Percentiles rank a stretch among this genome's conserved stretches.
These are phyloP conservation scores for Todus mexicanus DNA, from an alignment of 2,797 vertebrate species.

Conservation along the genomic window DNA sequence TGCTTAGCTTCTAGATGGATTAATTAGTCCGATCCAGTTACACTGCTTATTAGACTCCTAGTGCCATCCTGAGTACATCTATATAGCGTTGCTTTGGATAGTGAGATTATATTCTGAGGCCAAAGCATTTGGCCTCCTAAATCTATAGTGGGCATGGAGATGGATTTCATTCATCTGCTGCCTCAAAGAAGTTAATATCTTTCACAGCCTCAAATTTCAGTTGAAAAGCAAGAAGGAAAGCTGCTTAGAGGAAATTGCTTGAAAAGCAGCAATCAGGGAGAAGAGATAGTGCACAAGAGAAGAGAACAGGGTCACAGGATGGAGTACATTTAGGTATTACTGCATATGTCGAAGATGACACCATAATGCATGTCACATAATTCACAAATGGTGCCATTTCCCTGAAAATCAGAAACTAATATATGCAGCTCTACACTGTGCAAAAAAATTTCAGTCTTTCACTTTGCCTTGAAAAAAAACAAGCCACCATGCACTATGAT, in stretches of 20 bases:
- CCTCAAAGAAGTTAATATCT: background rate
- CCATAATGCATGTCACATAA: background rate
- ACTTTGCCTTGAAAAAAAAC: background rate
- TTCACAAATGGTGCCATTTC: constrained; percentile 25
- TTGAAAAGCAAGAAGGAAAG: background rate
- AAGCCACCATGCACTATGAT: background rate
- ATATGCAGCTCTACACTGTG: background rate
- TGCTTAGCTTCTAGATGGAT: background rate
- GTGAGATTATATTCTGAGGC: background rate
- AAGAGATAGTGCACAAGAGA: background rate
- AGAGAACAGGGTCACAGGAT: background rate
- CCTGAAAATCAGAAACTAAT: constrained; percentile 44
- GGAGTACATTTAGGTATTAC: background rate
- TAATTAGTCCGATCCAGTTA: background rate
- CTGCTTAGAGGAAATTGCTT: background rate
- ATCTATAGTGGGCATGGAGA: background rate
- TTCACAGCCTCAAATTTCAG: background rate
- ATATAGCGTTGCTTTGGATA: background rate
- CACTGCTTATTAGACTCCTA: background rate
- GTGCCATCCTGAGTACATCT: background rate
- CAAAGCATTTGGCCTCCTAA: background rate
- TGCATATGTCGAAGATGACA: constrained; percentile 13
- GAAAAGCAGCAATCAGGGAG: background rate
- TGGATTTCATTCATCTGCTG: background rate
- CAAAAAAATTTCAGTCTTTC: constrained; percentile 41